phyloP scores from a whole-genome alignment of 2,888 invertebrate species.

The Acanthosepion lycidas region DNA sequence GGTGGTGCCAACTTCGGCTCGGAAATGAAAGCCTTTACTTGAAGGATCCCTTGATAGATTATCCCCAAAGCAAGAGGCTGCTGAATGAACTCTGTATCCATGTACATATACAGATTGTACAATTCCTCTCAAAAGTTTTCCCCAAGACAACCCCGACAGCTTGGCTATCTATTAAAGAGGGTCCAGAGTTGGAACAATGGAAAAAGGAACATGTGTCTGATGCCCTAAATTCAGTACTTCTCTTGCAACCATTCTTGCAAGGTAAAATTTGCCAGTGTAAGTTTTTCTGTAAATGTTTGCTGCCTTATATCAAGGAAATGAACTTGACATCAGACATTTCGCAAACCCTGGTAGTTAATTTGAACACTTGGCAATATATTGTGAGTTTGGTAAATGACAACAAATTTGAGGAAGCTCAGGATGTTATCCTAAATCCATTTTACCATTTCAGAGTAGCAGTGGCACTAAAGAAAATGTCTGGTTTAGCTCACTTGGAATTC shows the following conservation, averaged over 20 bases:
- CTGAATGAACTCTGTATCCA: conserved; percentile 69
- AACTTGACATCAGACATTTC: conserved; percentile 53
- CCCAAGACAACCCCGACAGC: conserved; percentile 63
- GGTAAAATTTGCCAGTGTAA: conserved; percentile 57
- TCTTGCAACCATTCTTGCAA: conserved; percentile 64
- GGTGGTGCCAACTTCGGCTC: conserved; percentile 63
- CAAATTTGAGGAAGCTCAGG: conserved; percentile 57
- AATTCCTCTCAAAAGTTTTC: conserved; percentile 58
- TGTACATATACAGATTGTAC: conserved; percentile 65
- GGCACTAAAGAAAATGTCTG: conserved; percentile 59
- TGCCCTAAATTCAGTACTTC: conserved; percentile 65
- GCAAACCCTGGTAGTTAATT: conserved; percentile 57
- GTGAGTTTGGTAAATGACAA: conserved; percentile 55
- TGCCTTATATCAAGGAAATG: conserved; percentile 55
- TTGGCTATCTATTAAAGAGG: conserved; percentile 60
- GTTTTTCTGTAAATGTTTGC: conserved; percentile 61
- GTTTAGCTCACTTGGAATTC: conserved; percentile 56
- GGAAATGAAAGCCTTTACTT: conserved; percentile 65
- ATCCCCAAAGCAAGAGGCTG: conserved; percentile 62
- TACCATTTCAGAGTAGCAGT: conserved; percentile 67
- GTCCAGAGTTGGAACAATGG: conserved; percentile 60
- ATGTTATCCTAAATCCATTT: conserved; percentile 62
- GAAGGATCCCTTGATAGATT: conserved; percentile 54
- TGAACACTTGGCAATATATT: conserved; percentile 58
- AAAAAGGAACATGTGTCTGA: conserved; percentile 61